Conservation (phyloP, 1,140 invertebrate species). For the Macrotrachela quadricornifera region DNA sequence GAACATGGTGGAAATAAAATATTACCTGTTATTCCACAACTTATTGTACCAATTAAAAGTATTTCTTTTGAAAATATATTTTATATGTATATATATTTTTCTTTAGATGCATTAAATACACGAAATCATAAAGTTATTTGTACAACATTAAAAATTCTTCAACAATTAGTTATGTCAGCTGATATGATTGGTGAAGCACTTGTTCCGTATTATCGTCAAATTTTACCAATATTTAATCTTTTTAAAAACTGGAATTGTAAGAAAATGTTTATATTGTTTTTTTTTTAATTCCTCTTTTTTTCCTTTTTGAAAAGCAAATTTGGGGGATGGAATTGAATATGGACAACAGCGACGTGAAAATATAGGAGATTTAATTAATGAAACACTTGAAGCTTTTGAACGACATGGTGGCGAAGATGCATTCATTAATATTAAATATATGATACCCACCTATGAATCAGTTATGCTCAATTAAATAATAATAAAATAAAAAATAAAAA, state of each 20-base stretch:
- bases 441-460: conserved; percentile 84
- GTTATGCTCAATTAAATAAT: conserved; percentile 46
- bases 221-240: conserved; percentile 64
- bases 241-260: conserved; percentile 66
- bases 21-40: conserved; percentile 63
- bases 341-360: conserved; percentile 50
- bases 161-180: conserved; percentile 53
- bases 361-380: conserved; percentile 63
- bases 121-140: conserved; percentile 50
- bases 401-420: conserved; percentile 69
- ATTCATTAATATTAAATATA: conserved; percentile 74
- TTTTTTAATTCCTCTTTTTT: not conserved
- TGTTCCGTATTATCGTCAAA: conserved; percentile 74
- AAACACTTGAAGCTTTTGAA: conserved; percentile 70
- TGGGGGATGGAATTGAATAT: conserved; percentile 54
- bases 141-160: conserved; percentile 52
- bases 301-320: conserved; percentile 32
- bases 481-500: too few relatives aligned
- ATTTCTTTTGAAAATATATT: conserved; percentile 10
- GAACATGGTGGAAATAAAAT: conserved; percentile 60
- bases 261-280: conserved; percentile 9
- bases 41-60: conserved; percentile 82
- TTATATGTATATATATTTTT: conserved; percentile 9
- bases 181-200: conserved; percentile 62
- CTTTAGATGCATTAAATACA: conserved; percentile 56